Conservation (phyloP, 2,797 vertebrate genomes). For the Amblyraja radiata region DNA sequence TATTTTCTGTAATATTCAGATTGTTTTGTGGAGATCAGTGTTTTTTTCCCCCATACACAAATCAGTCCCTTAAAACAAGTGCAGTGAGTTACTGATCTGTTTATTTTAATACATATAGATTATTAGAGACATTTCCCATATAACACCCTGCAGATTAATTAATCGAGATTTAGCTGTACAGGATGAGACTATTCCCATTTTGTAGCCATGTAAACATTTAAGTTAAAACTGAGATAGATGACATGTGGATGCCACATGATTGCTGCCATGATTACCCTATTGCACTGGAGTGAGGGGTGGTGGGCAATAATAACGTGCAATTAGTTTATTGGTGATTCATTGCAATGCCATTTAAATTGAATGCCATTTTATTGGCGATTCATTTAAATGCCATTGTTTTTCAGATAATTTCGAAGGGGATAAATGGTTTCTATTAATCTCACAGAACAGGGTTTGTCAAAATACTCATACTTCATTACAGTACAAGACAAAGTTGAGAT, state of each 20-base stretch:
- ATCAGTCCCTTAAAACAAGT: background rate
- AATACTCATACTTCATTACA: background rate
- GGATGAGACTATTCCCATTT: background rate
- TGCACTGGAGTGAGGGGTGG: background rate
- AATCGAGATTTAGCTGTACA: background rate
- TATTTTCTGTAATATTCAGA: background rate
- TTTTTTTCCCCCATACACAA: background rate
- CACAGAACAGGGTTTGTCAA: background rate
- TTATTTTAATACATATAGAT: background rate
- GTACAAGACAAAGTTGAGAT: background rate
- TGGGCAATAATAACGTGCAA: background rate
- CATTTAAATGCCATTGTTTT: background rate
- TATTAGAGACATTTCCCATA: background rate
- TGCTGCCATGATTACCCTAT: background rate
- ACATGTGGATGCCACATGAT: background rate
- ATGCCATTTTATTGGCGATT: too few species aligned
- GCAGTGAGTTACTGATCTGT: background rate
- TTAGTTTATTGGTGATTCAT: background rate
- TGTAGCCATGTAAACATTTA: constrained; percentile 27
- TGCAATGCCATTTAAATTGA: background rate
- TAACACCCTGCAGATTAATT: background rate
- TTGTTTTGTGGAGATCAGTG: background rate
- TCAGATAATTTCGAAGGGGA: background rate
- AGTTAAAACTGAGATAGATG: background rate
- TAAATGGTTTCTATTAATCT: background rate